Evolutionary conservation across 2,797 vertebrate genomes (phyloP), one percentile per base, ranked within the genome.

Genomic region (Sebastes matsubarae): DNA sequence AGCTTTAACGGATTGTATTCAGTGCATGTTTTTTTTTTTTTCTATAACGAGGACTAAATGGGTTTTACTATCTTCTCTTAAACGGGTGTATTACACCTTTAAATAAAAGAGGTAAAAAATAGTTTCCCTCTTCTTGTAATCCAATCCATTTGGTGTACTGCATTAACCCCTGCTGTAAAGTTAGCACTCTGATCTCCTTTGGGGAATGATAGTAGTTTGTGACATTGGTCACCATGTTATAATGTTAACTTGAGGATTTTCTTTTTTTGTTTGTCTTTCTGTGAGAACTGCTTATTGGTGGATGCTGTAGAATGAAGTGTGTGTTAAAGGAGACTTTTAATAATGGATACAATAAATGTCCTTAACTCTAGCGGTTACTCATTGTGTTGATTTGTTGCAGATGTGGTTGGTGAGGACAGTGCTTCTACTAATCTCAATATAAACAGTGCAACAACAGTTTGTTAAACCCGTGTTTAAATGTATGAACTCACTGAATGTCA

Each of bases 261-360:
- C 18, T 50, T 14, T 73, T n/a, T 77, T 36, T 68, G 20, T 68
- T 38, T 79, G 68, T 60, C 25, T 69, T 50, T 55, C 34, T 76
- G 66, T 77, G 32, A 61, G 64, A 83, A 30, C 32, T 30, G 79
- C 75, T 85, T 72, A 7, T 77, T 73, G 81, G 34, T n/a, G 57
- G 64, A 74, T 85, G 69, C 70, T 72, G 72, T 80, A 79, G 42
- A 85, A 68, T 79, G 57, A 81, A 77, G 67, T 14, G 27, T 75
- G 22, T 75, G 42, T 77, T 38, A 5, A 66, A 24, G 67, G 60
- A 74, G 42, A 80, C 72, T 69, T 79, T 25, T 67, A 88, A 68
- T 85, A 91, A 88, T 50, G 24, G 52, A 89, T 85, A 84, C 88
- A 94, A 94, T 93, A 93, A 94, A 94, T 81, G 25, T 86, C 83